These are phyloP conservation scores for Micromussa lordhowensis DNA, from an alignment of 92 coral and sea anemone species.

Conservation along the genomic window DNA sequence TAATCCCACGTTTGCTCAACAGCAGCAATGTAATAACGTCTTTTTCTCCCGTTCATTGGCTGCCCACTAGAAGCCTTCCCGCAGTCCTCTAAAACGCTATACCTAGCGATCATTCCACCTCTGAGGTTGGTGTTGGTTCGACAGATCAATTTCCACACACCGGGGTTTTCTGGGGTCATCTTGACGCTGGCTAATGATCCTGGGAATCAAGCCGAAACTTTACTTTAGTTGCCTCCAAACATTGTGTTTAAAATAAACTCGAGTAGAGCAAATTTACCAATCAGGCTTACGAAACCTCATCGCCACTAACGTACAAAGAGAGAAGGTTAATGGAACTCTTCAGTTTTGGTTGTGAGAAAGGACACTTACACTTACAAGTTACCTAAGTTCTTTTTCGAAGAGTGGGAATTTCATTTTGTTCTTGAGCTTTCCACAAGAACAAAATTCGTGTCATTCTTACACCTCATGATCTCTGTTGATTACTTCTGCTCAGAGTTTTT, in stretches of 20 bases:
- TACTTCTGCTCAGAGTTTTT: no score
- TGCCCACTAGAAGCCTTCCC: slow-evolving; percentile 11
- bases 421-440: no score
- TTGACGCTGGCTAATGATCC: slow-evolving; percentile 79
- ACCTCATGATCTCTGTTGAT: no score
- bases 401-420: no score
- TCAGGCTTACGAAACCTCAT: no score
- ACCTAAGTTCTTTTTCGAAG: no score
- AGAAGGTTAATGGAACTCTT: no score
- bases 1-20: slow-evolving; percentile 86
- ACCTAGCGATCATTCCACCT: slow-evolving; percentile 94
- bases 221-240: neutral
- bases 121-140: slow-evolving; percentile 80
- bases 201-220: neutral
- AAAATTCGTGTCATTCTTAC: no score
- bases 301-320: no score
- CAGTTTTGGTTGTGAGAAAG: no score
- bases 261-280: no score
- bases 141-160: slow-evolving; percentile 90
- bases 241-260: neutral
- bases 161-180: slow-evolving; percentile 89
- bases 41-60: slow-evolving; percentile 48
- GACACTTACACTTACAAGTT: no score
- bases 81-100: slow-evolving; percentile 58
- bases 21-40: slow-evolving; percentile 80